Evolutionary conservation across 2,888 invertebrate species (phyloP), one percentile per base, ranked within the genome.

Genomic region (Ophion ellenae): DNA sequence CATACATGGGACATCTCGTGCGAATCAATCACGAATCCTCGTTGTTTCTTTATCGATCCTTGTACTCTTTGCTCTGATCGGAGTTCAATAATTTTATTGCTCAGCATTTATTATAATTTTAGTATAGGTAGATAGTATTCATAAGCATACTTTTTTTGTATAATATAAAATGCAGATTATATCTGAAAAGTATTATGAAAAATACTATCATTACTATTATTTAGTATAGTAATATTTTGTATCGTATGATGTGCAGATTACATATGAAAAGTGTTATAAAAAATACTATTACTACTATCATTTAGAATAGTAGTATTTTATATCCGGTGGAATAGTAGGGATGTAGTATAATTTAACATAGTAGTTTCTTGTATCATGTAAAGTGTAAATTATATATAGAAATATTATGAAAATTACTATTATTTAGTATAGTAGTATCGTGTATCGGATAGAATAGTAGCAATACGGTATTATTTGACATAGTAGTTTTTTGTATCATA

Each of bases 1-100:
- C 53, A 2, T n/a, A 47, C n/a, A 64, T 47, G 63, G 75, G 63
- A 24, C n/a, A n/a, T 47, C 40, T 64, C 45, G 10, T 64, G 75
- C 63, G 10, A 75, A 47, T 17, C 7, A 36, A 73, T 40, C 20
- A n/a, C 11, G n/a, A 57, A 73, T 32, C 3, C n/a, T 57, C 9
- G 10, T 20, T 32, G n/a, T 11, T 73, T 32, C 3, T 1, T 28
- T 73, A n/a, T 5, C 6, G 32, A 59, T n/a, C n/a, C 9, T 59
- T 57, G 2, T 10, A 59, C 9, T n/a, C 2, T 6, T 57, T 1
- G 1, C 1, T 17, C 28, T 5, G 28, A 47, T 24, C 7, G 1
- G 4, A 40, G 9, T 67, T 40, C 2, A 11, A 67, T 17, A 11
- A 64, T 24, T 28, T 70, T 47, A 10, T 45, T 17, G 0, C 14